Evolutionary conservation across 2,113 vertebrate genomes (phyloP), one percentile per base, ranked within the genome.

Genomic region (Ramphastos sulfuratus): DNA sequence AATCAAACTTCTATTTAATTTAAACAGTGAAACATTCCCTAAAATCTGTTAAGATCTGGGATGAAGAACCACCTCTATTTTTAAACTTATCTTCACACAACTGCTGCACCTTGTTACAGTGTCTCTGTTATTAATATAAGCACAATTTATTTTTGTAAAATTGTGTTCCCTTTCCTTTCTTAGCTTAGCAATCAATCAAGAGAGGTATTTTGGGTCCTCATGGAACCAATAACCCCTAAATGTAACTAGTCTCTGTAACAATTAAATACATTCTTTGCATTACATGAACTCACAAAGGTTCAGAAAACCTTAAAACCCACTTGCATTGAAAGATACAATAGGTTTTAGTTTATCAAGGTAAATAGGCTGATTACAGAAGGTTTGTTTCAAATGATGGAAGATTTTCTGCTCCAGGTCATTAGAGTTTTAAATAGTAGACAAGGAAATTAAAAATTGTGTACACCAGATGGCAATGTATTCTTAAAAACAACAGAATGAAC

Each of bases 391-490:
- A 56, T 17, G 3, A 70, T 7, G 4, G 42, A 82, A 82, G 37
- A 33, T 71, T 69, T 85, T 88, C 31, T 94, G n/a, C 24, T 59
- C 25, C 59, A 84, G 17, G 9, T 56, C 12, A 18, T 65, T 35
- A 61, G 37, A 24, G n/a, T 76, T 87, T 94, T 42, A 83, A 94
- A 67, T 24, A 61, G 20, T 10, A 58, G 61, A 63, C 54, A 79
- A 42, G 75, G 21, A 79, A 79, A 76, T 82, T 87, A 2, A 54
- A 70, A 77, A 92, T 80, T 66, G 86, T 97, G 95, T 83, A 97
- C 96, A 97, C 89, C 94, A 97, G 97, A 86, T 96, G 97, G 96
- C 97, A 97, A 95, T 95, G 35, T 96, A 93, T 94, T 96, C 93
- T 89, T 92, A 93, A 91, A 82, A 96, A 97, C 78, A 28, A 14